These are phyloP conservation scores for Pimephales promelas DNA, from an alignment of 2,113 vertebrate genomes.

Conservation along the genomic window DNA sequence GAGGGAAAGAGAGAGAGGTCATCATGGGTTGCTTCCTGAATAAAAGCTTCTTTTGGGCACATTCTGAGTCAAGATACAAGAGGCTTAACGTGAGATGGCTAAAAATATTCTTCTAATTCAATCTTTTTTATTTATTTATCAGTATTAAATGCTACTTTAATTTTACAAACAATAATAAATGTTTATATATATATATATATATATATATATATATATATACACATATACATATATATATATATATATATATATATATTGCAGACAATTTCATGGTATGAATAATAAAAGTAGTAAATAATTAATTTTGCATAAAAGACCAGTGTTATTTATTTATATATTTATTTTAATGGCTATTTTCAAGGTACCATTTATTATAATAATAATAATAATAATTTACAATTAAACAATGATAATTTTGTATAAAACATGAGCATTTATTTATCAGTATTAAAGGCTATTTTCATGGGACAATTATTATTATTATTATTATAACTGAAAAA, in stretches of 20 bases:
- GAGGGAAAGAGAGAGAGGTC: background rate
- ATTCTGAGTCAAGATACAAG: background rate
- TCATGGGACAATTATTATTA: background rate
- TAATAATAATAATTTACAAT: too few relatives aligned
- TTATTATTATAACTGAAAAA: background rate
- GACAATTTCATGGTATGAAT: background rate
- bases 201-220: too few relatives aligned
- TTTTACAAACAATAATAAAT: too few relatives aligned
- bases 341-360: background rate
- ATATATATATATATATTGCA: background rate
- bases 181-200: too few relatives aligned
- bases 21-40: background rate
- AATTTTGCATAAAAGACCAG: background rate
- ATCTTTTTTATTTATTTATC: background rate
- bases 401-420: too few relatives aligned
- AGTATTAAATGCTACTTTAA: background rate
- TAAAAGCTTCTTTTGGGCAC: background rate
- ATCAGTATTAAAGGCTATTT: background rate
- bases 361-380: too few relatives aligned
- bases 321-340: background rate
- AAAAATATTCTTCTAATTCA: background rate
- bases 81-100: background rate
- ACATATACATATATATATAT: too few relatives aligned
- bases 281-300: background rate
- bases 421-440: background rate